Conservation (phyloP, 2,888 invertebrate species). For the Conchocele bisecta region DNA sequence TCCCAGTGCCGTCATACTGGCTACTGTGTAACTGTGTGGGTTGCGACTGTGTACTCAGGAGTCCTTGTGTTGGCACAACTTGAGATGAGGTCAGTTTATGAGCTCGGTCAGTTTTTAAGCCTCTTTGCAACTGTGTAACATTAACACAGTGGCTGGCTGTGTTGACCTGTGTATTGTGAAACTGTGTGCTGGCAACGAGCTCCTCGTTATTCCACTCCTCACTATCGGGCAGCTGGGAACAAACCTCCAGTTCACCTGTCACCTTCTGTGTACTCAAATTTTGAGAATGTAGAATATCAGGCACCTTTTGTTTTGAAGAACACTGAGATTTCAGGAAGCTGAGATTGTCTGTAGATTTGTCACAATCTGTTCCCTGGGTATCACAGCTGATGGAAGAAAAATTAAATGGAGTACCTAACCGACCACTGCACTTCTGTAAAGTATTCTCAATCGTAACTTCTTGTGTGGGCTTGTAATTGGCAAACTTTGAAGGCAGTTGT, state of each 20-base stretch:
- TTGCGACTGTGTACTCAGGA: too few species aligned
- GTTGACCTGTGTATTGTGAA: neutral
- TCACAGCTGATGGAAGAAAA: conserved; percentile 41
- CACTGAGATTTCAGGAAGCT: too few species aligned
- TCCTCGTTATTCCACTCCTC: neutral
- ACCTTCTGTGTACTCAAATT: too few species aligned
- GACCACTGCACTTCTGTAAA: neutral
- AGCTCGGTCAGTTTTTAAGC: neutral
- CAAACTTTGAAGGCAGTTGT: conserved; percentile 21
- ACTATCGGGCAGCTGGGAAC: neutral
- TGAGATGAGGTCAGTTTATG: neutral
- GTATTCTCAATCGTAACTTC: conserved; percentile 19
- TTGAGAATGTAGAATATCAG: too few species aligned
- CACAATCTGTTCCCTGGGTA: conserved; percentile 5
- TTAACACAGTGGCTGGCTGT: neutral
- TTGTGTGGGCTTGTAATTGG: conserved; percentile 46
- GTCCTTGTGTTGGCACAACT: neutral
- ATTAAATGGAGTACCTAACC: conserved; percentile 14
- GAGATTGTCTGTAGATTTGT: neutral
- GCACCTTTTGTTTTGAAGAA: neutral
- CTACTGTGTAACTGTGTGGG: too few species aligned
- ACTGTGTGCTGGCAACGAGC: conserved; percentile 5
- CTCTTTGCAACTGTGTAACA: neutral
- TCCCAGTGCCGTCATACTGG: neutral
- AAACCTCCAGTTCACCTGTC: too few species aligned